Percentiles rank a stretch among this genome's conserved stretches.
phyloP scores from a whole-genome alignment of 1,140 invertebrate genomes.

The Teleogryllus occipitalis region DNA sequence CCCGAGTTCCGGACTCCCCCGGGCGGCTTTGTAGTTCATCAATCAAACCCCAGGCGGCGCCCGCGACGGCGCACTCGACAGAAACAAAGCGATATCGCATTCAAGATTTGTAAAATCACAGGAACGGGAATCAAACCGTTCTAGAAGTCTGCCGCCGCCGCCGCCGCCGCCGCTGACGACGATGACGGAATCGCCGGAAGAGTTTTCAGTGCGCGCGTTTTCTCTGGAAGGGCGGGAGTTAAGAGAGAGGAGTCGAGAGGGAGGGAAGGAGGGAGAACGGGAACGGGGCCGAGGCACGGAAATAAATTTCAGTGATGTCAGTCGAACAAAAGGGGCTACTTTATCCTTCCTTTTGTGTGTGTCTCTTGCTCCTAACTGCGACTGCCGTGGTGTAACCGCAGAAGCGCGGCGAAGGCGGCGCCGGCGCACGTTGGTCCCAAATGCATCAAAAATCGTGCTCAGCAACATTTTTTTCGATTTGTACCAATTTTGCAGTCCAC shows the following conservation, averaged over 20 bases:
- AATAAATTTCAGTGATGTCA: not conserved
- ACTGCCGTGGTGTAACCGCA: not conserved
- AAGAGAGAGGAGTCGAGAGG: not conserved
- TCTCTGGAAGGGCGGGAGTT: not conserved
- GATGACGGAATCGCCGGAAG: not conserved
- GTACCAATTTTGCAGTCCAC: no score
- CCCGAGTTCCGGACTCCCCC: not conserved
- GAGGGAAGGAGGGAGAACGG: not conserved
- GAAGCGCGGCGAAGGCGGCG: not conserved
- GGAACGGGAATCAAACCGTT: slow-evolving; percentile 3
- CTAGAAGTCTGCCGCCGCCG: not conserved
- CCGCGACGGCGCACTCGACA: not conserved
- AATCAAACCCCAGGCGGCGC: not conserved
- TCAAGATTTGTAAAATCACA: slow-evolving; percentile 1
- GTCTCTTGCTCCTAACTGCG: not conserved
- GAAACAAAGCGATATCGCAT: slow-evolving; percentile 4
- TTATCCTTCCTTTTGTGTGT: slow-evolving; percentile 1
- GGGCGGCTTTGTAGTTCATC: not conserved
- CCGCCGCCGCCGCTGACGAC: no score
- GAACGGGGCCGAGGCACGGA: not conserved
- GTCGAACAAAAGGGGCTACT: not conserved
- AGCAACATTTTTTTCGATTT: no score
- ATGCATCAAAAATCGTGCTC: no score
- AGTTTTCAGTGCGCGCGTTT: not conserved
- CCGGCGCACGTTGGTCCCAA: no score